Base-by-base conservation (phyloP, 2,888 invertebrate species). In the Himalopsyche tibetana region DNA sequence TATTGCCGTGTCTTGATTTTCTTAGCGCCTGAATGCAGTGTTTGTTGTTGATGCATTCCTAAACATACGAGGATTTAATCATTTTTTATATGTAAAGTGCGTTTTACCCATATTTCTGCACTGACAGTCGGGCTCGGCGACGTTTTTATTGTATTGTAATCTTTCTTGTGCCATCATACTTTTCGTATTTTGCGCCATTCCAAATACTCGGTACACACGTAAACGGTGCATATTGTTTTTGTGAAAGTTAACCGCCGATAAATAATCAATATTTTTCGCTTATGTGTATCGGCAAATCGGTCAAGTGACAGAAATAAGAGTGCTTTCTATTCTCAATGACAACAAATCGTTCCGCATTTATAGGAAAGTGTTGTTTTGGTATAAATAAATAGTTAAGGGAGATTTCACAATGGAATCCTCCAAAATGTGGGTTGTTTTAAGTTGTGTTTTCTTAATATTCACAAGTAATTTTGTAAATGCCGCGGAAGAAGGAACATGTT, bases 401-500 rank as follows among this genome's bases (percentile, higher is more conserved):
- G 28, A 19, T 63, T 63, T 63, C 28, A 63, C 3, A 19, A 63
- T 63, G 63, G 63, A 63, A 63, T 63, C 63, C 63, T 63, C 28
- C 63, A 63, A 63, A 19, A 63, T 63, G 74, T 79, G 79, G 28
- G 74, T 82, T 42, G 74, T 85, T 82, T 38, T 82, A 82, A 82
- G 69, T 15, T 74, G 74, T 74, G 82, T 85, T 36, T 69, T 85
- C 6, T 2, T 84, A 28, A 19, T 85, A 82, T 84, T 74, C 40
- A 84, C 84, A 63, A 63, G 11, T 63, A 63, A 63, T 19, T 63
- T 63, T 6, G 63, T 63, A 63, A 28, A 19, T 5, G 79, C 38
- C 0, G 86, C 86, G 1, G 79, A 80, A 28, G 86, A 89, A 89
- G 90, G 90, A 88, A 89, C 89, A 86, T 95, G 95, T 91, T 95